Base-by-base conservation (phyloP, 2,888 invertebrate species). In the Papilio demoleus region DNA sequence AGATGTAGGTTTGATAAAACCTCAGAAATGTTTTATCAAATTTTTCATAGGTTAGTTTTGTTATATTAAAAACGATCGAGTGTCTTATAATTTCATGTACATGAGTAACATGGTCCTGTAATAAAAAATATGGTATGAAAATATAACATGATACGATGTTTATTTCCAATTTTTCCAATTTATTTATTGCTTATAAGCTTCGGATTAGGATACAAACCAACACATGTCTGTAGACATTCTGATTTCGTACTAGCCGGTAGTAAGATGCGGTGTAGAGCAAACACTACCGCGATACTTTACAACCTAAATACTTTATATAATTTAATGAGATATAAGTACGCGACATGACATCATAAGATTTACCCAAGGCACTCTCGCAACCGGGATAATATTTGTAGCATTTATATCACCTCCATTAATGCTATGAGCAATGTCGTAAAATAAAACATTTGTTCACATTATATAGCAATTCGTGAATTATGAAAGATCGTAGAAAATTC, bases 241-340 rank as follows among this genome's bases (percentile, higher is more conserved):
- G 45, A 19, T 45, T 45, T 17, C 19, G 19, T 22, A 19, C 19
- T 45, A 19, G 45, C 45, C 45, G 19, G 45, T 19, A 19, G 14
- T 50, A 2, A 50, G 14, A 24, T 12, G 12, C 24, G 24, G 14
- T 24, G 8, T 50, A 24, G 50, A 24, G 24, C 27, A 50, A 50
- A 50, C n/a, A 42, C 62, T 50, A 50, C 50, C 34, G 36, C 67
- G 31, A 31, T 31, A 31, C 31, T 31, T 31, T 31, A 31, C 6
- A 31, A 31, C 31, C 31, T 31, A 31, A 31, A 53, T 63, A 58
- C 36, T 45, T 47, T 58, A 58, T 47, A 27, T 24, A 6, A 11
- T 56, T 63, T 68, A 58, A 68, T 58, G 58, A 58, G 27, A 63
- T 58, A 58, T 36, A 68, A 68, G 63, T 63, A 68, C 63, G 56